phyloP scores from a whole-genome alignment of 1,140 invertebrate species.

The Drosophila kepulauana region DNA sequence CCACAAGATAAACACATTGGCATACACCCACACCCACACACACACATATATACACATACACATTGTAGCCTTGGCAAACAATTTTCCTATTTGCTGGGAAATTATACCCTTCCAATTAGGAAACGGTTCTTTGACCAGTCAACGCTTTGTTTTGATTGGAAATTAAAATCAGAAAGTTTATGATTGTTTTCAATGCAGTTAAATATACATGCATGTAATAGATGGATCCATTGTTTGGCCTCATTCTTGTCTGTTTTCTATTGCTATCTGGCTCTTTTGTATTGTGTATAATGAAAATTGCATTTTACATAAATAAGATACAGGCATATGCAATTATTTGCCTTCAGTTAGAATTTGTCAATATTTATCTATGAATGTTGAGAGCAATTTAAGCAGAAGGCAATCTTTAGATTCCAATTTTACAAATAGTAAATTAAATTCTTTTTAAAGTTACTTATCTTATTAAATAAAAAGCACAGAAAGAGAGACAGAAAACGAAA shows the following conservation, averaged over 20 bases:
- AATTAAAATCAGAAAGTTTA: slow-evolving; percentile 76
- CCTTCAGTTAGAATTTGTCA: slow-evolving; percentile 60
- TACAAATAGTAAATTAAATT: not conserved
- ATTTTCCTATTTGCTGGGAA: slow-evolving; percentile 52
- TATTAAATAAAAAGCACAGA: not conserved
- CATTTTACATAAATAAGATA: slow-evolving; percentile 71
- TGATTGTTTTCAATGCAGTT: slow-evolving; percentile 67
- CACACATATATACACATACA: not conserved
- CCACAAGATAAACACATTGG: slow-evolving; percentile 26
- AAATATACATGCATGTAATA: slow-evolving; percentile 53
- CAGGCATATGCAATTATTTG: slow-evolving; percentile 74
- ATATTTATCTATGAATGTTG: slow-evolving; percentile 61
- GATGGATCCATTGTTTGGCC: slow-evolving; percentile 64
- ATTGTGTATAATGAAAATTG: slow-evolving; percentile 63
- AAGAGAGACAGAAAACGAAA: not conserved
- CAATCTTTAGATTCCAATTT: not conserved
- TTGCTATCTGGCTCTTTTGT: slow-evolving; percentile 59
- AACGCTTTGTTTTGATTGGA: slow-evolving; percentile 49
- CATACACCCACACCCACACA: not conserved
- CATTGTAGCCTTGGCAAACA: slow-evolving; percentile 38
- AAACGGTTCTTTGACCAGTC: slow-evolving; percentile 33
- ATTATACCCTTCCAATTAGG: slow-evolving; percentile 1
- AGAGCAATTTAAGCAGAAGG: slow-evolving; percentile 3
- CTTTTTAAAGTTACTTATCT: not conserved
- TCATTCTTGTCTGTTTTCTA: slow-evolving; percentile 62